Base-by-base conservation (phyloP, 2,113 vertebrate genomes). In the Xiphophorus maculatus region DNA sequence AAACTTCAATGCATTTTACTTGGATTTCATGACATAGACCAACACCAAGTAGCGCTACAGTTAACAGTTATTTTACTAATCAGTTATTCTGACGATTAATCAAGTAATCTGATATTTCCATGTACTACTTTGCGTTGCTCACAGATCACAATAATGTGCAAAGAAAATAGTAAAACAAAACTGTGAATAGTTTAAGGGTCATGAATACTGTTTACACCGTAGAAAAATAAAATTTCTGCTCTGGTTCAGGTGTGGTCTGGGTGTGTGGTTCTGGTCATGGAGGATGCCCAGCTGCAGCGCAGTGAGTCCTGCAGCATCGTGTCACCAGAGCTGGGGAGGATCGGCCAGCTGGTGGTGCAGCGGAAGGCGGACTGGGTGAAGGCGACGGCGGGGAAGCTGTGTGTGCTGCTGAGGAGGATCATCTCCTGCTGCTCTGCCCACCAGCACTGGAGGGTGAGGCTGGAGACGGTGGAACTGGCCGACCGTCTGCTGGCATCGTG, bases 391-490 rank as follows among this genome's bases (percentile, higher is more conserved):
- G 84, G 84, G 51, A 97, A 95, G 35, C 92, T 99, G 44, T 85
- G 76, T 1, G 5, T 96, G 37, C 94, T 97, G 5, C 86, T 99
- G 73, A 92, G 86, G 62, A 98, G 95, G 84, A 92, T 98, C 3
- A 93, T 94, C 32, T 96, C 95, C 2, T 95, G 90, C 60, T 93
- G 93, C 17, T 95, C 94, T 0, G 90, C 92, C n/a, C 96, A 99
- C 77, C 95, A 94, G 0, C 97, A 99, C 90, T 99, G 98, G 97
- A 97, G 93, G 74, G 96, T 97, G 25, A 93, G 97, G 29, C 85
- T 96, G 60, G 95, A 95, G 76, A 82, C 97, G 78, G 91, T 96
- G 29, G 94, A 94, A 25, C 79, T 97, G 40, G 94, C 94, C 0
- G 88, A 94, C 15, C 79, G 92, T 80, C 92, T 99, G 35, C 86